Percentiles rank a stretch among this genome's conserved stretches.
These are phyloP conservation scores for Tethya wilhelma DNA, from an alignment of 37 sponge, comb jelly and placozoan species.

Conservation along the genomic window DNA sequence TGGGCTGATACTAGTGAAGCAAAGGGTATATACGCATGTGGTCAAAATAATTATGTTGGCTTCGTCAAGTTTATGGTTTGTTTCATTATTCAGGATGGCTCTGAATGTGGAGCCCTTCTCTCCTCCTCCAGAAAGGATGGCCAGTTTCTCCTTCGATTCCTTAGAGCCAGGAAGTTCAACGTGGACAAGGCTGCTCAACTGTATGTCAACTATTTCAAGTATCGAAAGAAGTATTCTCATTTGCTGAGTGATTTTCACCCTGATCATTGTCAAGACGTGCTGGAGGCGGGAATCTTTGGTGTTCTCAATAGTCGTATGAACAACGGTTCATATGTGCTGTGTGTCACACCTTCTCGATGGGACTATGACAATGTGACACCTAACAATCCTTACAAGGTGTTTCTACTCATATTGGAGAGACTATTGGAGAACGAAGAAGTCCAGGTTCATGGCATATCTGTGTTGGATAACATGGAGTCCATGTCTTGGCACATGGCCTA, in stretches of 20 bases:
- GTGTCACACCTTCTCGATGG: slow-evolving; percentile 9
- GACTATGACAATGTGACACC: neutral
- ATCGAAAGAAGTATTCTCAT: slow-evolving; percentile 23
- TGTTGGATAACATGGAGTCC: slow-evolving; percentile 45
- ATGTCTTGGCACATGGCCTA: slow-evolving; percentile 15
- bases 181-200: slow-evolving; percentile 38
- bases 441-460: slow-evolving; percentile 62
- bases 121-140: slow-evolving; percentile 21
- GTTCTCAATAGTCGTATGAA: slow-evolving; percentile 15
- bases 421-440: slow-evolving; percentile 65
- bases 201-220: slow-evolving; percentile 61
- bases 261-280: neutral
- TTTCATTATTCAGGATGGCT: no score
- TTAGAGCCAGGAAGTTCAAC: slow-evolving; percentile 68
- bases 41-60: neutral
- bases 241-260: slow-evolving; percentile 32
- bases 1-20: neutral
- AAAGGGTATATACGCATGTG: neutral
- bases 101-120: neutral
- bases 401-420: slow-evolving; percentile 53
- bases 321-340: slow-evolving; percentile 12
- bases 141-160: slow-evolving; percentile 59
- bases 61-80: neutral
- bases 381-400: slow-evolving; percentile 3
- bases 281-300: slow-evolving; percentile 22